Evolutionary conservation across 2,797 vertebrate species (phyloP).

Genomic region (Melanitta fusca): DNA sequence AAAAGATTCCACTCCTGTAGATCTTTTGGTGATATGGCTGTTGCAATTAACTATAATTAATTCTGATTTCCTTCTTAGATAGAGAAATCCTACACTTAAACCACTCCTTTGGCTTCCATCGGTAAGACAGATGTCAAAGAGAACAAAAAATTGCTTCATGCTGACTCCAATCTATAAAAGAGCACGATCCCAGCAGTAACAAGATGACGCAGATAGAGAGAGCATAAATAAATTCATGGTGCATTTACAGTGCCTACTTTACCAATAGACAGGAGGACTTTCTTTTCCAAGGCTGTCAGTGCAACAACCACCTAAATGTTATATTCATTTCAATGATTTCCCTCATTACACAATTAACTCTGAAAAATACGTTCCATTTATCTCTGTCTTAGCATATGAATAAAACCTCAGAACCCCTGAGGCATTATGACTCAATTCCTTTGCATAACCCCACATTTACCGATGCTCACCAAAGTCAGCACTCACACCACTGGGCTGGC

Average conservation of each 20-base stretch:
- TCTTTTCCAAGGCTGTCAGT: background rate
- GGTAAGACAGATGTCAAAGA: slow-evolving; percentile 19
- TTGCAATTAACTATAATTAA: slow-evolving; percentile 18
- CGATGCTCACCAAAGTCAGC: background rate
- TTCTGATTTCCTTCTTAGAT: slow-evolving; percentile 8
- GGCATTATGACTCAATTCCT: background rate
- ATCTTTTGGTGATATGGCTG: background rate
- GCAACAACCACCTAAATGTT: background rate
- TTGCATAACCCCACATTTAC: background rate
- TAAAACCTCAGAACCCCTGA: background rate
- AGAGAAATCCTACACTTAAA: background rate
- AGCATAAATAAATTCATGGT: background rate
- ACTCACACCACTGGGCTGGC: background rate
- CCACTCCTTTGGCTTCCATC: background rate
- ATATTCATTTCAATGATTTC: background rate
- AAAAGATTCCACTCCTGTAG: background rate
- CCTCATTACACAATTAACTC: background rate
- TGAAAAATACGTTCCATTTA: background rate
- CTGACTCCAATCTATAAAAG: background rate
- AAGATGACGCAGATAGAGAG: background rate
- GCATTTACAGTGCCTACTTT: background rate
- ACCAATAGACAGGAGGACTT: background rate
- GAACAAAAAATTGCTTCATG: background rate
- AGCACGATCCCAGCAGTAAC: background rate
- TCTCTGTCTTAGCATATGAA: background rate